phyloP scores from a whole-genome alignment of 2,113 vertebrate species.

The Ictalurus punctatus region DNA sequence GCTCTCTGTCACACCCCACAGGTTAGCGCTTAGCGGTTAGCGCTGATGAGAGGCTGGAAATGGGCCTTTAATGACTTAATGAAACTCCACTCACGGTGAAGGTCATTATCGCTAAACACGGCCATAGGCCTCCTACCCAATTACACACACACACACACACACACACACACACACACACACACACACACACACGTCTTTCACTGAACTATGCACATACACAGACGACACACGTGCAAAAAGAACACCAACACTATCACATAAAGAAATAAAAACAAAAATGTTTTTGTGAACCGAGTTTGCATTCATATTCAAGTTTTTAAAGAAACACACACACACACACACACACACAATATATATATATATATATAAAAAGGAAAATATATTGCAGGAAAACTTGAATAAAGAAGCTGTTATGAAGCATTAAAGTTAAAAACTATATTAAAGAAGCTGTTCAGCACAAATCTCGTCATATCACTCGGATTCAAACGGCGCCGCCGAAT shows the following conservation, averaged over 20 bases:
- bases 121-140: constrained; percentile 57
- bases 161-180: constrained; percentile 6
- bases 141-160: constrained; percentile 48
- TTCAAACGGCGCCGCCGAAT: neutral
- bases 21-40: constrained; percentile 57
- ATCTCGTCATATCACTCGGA: neutral
- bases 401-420: neutral
- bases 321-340: neutral
- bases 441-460: neutral
- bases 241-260: neutral
- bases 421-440: neutral
- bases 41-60: constrained; percentile 56
- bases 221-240: neutral
- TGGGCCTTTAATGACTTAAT: constrained; percentile 64
- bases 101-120: constrained; percentile 61
- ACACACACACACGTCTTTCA: neutral
- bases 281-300: neutral
- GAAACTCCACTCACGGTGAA: constrained; percentile 55
- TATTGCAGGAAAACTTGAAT: neutral
- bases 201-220: neutral
- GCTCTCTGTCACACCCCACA: constrained; percentile 54
- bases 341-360: neutral
- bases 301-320: neutral
- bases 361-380: neutral
- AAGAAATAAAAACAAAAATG: constrained; percentile 26